phyloP scores from a whole-genome alignment of 1,140 invertebrate genomes.

The Mya arenaria region DNA sequence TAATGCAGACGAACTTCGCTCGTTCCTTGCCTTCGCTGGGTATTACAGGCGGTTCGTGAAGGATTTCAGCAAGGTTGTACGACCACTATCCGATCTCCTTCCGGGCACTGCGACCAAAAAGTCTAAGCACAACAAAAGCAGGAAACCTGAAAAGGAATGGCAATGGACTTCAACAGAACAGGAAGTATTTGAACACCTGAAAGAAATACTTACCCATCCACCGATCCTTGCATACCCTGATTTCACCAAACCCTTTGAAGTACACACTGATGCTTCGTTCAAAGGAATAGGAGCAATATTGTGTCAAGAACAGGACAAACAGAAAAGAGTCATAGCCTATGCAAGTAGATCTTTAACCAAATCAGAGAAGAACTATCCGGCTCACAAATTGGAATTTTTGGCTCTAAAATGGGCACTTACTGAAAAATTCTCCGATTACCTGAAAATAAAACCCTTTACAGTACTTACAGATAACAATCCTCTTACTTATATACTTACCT shows the following conservation, averaged over 20 bases:
- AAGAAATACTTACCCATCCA: slow-evolving; percentile 39
- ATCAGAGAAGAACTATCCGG: slow-evolving; percentile 53
- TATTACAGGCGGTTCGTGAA: slow-evolving; percentile 75
- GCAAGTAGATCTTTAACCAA: slow-evolving; percentile 43
- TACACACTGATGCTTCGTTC: slow-evolving; percentile 61
- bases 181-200: slow-evolving; percentile 60
- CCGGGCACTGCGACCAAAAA: slow-evolving; percentile 11
- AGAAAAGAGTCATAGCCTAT: slow-evolving; percentile 61
- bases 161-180: slow-evolving; percentile 33
- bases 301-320: slow-evolving; percentile 62
- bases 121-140: too few relatives aligned
- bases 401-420: slow-evolving; percentile 49
- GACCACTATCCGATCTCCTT: slow-evolving; percentile 55
- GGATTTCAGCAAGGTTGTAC: slow-evolving; percentile 62
- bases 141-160: background rate
- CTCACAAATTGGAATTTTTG: slow-evolving; percentile 51
- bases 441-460: slow-evolving; percentile 39
- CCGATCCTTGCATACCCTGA: slow-evolving; percentile 62
- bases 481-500: slow-evolving; percentile 44
- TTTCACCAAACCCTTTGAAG: slow-evolving; percentile 48
- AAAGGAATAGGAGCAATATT: slow-evolving; percentile 66
- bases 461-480: slow-evolving; percentile 58
- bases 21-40: slow-evolving; percentile 73
- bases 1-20: slow-evolving; percentile 62
- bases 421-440: slow-evolving; percentile 47